Evolutionary conservation across 2,888 invertebrate species (phyloP).

Genomic region (Acleris holmiana): DNA sequence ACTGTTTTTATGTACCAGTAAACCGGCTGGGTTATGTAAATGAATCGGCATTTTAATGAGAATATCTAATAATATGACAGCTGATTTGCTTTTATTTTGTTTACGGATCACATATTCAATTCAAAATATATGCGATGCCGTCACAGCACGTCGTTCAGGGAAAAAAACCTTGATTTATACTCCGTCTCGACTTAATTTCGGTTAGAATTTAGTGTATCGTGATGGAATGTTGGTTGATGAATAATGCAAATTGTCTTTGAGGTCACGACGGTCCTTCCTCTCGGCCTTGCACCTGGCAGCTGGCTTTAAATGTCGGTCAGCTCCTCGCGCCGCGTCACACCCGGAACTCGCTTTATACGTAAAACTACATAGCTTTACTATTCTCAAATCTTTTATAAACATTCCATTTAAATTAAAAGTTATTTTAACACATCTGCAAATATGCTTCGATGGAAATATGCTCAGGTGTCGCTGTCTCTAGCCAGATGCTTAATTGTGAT

Average conservation of each 20-base stretch:
- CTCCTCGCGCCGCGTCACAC: slow-evolving; percentile 45
- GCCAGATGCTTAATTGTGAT: slow-evolving; percentile 15
- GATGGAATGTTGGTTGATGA: slow-evolving; percentile 43
- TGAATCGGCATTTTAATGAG: slow-evolving; percentile 29
- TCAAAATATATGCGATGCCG: slow-evolving; percentile 25
- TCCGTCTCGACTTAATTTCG: slow-evolving; percentile 16
- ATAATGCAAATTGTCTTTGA: slow-evolving; percentile 45
- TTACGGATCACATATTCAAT: slow-evolving; percentile 15
- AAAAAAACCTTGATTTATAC: slow-evolving; percentile 23
- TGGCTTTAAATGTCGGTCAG: slow-evolving; percentile 49
- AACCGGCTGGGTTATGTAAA: slow-evolving; percentile 57
- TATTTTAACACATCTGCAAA: slow-evolving; percentile 12
- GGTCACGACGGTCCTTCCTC: slow-evolving; percentile 41
- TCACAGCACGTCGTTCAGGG: slow-evolving; percentile 15
- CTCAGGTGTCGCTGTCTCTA: slow-evolving; percentile 24
- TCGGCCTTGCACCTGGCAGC: slow-evolving; percentile 54
- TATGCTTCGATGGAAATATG: slow-evolving; percentile 28
- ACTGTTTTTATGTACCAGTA: slow-evolving; percentile 59
- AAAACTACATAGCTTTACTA: not conserved
- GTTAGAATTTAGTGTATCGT: slow-evolving; percentile 24
- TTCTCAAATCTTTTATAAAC: slow-evolving; percentile 2
- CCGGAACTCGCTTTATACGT: slow-evolving; percentile 46
- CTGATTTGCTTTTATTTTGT: slow-evolving; percentile 47
- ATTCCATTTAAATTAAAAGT: slow-evolving; percentile 16
- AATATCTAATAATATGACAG: slow-evolving; percentile 41